A percentile compares a stretch with the other conserved stretches of the same genome.
Conservation (phyloP, 2,113 vertebrate species). For the Eleginops maclovinus region DNA sequence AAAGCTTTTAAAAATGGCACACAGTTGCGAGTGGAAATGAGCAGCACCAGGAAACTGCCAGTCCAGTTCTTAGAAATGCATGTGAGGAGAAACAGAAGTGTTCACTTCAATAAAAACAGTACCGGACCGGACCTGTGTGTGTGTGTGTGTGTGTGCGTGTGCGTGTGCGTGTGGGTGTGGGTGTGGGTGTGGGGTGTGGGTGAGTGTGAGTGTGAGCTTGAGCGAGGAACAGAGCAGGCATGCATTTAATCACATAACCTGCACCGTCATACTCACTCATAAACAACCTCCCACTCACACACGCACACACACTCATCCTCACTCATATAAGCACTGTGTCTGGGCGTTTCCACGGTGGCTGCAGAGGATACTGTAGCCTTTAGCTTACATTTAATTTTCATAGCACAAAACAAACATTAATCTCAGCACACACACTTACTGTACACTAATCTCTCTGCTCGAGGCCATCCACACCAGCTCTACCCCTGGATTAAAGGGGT, state of each 20-base stretch:
- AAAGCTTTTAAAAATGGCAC: too few species aligned
- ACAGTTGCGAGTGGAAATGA: too few species aligned
- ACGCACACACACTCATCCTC: background rate
- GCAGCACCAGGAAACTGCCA: slow-evolving; percentile 22
- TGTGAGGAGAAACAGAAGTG: slow-evolving; percentile 32
- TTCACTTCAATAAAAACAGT: background rate
- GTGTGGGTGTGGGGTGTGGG: too few species aligned
- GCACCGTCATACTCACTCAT: slow-evolving; percentile 44
- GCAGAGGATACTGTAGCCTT: slow-evolving; percentile 32
- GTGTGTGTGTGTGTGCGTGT: slow-evolving; percentile 21
- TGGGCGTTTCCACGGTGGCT: slow-evolving; percentile 58
- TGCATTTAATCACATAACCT: slow-evolving; percentile 27
- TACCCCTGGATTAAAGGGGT: slow-evolving; percentile 63
- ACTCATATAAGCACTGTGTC: slow-evolving; percentile 25
- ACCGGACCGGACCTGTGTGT: background rate
- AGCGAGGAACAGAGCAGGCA: background rate
- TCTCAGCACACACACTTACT: slow-evolving; percentile 43
- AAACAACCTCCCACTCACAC: slow-evolving; percentile 15
- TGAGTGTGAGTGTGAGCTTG: background rate
- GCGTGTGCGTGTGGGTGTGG: slow-evolving; percentile 28
- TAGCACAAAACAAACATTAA: slow-evolving; percentile 58
- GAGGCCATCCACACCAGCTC: slow-evolving; percentile 55
- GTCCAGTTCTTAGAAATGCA: slow-evolving; percentile 38
- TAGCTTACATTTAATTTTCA: slow-evolving; percentile 51
- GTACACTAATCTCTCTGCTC: slow-evolving; percentile 56